Percentiles rank a stretch among this genome's conserved stretches.
Conservation (phyloP, 2,113 vertebrate genomes). For the Tautogolabrus adspersus region DNA sequence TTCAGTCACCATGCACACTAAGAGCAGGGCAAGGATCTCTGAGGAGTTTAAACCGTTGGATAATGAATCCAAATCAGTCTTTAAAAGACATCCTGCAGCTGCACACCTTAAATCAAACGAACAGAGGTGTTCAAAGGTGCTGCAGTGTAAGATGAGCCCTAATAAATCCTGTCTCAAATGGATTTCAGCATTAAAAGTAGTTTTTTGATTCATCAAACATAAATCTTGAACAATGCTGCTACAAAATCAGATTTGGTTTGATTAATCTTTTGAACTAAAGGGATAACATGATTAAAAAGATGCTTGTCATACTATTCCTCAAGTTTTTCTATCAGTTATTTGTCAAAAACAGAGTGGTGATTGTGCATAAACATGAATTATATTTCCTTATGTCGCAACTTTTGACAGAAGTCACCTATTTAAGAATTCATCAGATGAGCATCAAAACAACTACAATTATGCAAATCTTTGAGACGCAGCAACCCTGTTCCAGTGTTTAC, state of each 20-base stretch:
- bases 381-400: not conserved
- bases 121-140: not conserved
- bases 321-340: not conserved
- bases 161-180: not conserved
- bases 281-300: no score
- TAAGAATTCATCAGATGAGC: not conserved
- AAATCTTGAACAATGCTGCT: not conserved
- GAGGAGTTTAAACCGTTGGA: not conserved
- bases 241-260: not conserved
- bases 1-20: not conserved
- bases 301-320: no score
- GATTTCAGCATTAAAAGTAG: not conserved
- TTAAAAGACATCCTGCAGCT: not conserved
- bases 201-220: not conserved
- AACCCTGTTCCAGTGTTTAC: conserved; percentile 16
- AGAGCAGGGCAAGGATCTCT: not conserved
- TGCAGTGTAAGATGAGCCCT: not conserved
- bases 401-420: not conserved
- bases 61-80: not conserved
- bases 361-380: not conserved
- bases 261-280: not conserved
- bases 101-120: not conserved
- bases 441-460: conserved; percentile 16
- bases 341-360: not conserved
- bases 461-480: not conserved